phyloP scores from a whole-genome alignment of 2,113 vertebrate genomes.

The Larimichthys polyactis region DNA sequence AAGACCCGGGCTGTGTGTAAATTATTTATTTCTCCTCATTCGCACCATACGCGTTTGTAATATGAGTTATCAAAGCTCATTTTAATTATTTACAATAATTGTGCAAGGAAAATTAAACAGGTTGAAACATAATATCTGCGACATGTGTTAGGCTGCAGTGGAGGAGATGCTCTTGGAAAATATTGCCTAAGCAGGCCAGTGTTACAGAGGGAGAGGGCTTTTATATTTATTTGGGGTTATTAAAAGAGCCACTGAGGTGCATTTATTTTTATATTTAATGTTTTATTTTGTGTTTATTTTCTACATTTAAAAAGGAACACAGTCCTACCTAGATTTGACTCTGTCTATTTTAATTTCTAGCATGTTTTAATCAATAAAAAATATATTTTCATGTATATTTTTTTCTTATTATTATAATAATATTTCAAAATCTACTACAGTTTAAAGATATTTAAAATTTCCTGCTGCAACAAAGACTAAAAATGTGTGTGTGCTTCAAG shows the following conservation, averaged over 20 bases:
- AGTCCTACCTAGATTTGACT: background rate
- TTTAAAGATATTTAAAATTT: background rate
- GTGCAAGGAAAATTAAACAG: constrained; percentile 92
- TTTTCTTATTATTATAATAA: constrained; percentile 2
- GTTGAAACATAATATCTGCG: constrained; percentile 90
- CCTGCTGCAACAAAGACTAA: background rate
- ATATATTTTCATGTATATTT: background rate
- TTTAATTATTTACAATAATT: constrained; percentile 96
- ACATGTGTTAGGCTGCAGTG: constrained; percentile 87
- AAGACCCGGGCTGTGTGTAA: constrained; percentile 78
- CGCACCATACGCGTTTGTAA: constrained; percentile 95
- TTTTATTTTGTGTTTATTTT: background rate
- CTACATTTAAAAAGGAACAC: background rate
- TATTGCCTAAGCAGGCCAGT: constrained; percentile 29
- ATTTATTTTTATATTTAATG: background rate
- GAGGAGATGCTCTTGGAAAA: constrained; percentile 70
- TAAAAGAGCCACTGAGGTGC: background rate
- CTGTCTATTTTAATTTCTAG: background rate
- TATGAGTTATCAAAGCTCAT: constrained; percentile 97
- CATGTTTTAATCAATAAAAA: background rate
- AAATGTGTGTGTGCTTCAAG: background rate
- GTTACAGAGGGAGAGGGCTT: background rate
- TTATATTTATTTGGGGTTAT: background rate
- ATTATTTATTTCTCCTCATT: constrained; percentile 94
- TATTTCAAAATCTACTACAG: background rate